Base-by-base conservation (phyloP, 2,113 vertebrate species). In the Dicerorhinus sumatrensis region DNA sequence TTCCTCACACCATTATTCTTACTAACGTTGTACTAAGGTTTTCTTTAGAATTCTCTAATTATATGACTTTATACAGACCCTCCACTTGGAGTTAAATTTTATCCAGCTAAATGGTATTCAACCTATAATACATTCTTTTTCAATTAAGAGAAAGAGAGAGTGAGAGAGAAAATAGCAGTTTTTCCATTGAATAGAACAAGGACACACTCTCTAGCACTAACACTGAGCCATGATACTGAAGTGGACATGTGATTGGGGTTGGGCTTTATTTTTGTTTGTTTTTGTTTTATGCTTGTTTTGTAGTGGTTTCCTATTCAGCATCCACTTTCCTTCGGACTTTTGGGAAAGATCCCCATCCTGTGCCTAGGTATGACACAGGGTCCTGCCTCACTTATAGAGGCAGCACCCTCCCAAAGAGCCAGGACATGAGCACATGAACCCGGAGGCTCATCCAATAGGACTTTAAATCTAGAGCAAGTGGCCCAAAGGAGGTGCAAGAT, bases 21-120 rank as follows among this genome's bases (percentile, higher is more conserved):
- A 67, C 58, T 73, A 56, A 73, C 11, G 31, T 54, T 80, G n/a
- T 51, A 63, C n/a, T 73, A 60, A 9, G 12, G 56, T 48, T 87
- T 80, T 83, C 56, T 85, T 72, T 86, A 81, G 67, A 89, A 75
- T 72, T 95, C 75, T 94, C 73, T 79, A 70, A 54, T 33, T 79
- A 2, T 77, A 20, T 58, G 65, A 60, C 77, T 90, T 94, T 93
- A 31, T 23, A 72, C 90, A 83, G 23, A 84, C 13, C 14, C 33
- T 91, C 29, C 20, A 86, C 7, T 89, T 25, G n/a, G 25, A 88
- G 69, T 85, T 83, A 94, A 86, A 91, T 79, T 87, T 48, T 70
- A 90, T 58, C 60, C 42, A 84, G 21, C 1, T 48, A 87, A 83
- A 46, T 84, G 33, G 23, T 56, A 18, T 84, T 82, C 93, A 88